Base-by-base conservation (phyloP, 2,797 vertebrate genomes). In the Antrozous pallidus region DNA sequence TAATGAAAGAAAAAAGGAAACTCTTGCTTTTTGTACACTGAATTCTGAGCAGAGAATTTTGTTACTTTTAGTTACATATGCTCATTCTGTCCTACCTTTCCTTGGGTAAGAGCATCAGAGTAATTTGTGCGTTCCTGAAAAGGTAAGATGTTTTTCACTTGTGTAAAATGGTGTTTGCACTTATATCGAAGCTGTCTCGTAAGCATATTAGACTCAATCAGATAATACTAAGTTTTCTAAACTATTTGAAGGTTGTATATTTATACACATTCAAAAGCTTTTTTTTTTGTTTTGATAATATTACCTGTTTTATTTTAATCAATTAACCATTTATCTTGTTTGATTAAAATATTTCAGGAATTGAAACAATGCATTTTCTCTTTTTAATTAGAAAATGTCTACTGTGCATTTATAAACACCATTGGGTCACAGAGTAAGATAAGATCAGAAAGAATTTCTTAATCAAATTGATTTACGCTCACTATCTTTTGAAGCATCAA, bases 311-410 rank as follows among this genome's bases (percentile, higher is more conserved):
- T 69, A 77, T 36, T 24, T 90, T 87, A 90, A 56, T 58, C 56
- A 90, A 49, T 81, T 89, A 93, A n/a, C 9, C 12, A 33, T 40
- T 65, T 75, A 63, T 74, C 10, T 61, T 77, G 18, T 80, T 49
- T 90, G 13, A 58, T 87, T 90, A 87, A 81, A 93, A 88, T 85
- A n/a, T 71, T 95, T 88, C 2, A 74, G 70, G 87, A 80, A 92
- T 16, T 38, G 24, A 90, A 81, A 65, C 28, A 40, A 42, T 31
- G 1, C 18, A 14, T 51, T 26, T 70, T 47, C 22, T 82, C 40
- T 71, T 82, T 73, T 85, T 45, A 67, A 92, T 38, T 18, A 56
- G 13, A 83, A 92, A 77, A 51, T 10, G 6, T 89, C 17, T 88
- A 8, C 38, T 71, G 6, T 56, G 7, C 54, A 7, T 88, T 88